Conservation (phyloP, 2,888 invertebrate species). For the Tiliacea aurago region DNA sequence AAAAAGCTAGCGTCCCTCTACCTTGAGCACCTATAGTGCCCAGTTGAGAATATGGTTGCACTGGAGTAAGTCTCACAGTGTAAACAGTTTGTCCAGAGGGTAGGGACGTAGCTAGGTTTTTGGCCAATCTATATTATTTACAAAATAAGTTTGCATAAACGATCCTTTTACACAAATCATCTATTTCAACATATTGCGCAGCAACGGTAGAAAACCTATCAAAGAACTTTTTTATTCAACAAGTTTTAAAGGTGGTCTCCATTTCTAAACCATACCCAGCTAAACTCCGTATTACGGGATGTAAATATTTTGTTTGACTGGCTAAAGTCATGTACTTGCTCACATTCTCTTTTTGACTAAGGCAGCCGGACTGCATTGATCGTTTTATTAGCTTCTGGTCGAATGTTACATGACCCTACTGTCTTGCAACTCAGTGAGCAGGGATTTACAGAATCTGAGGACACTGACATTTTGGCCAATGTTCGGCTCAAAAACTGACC, state of each 20-base stretch:
- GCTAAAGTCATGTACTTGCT: conserved; percentile 1
- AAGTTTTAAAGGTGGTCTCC: conserved; percentile 36
- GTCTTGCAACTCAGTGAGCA: conserved; percentile 33
- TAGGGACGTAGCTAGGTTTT: too few species aligned
- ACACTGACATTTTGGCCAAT: conserved; percentile 2
- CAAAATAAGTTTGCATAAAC: too few species aligned
- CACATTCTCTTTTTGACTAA: conserved; percentile 21
- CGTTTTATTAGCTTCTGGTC: conserved; percentile 38
- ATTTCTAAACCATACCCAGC: neutral
- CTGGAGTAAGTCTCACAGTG: too few species aligned
- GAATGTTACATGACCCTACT: conserved; percentile 10
- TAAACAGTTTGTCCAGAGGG: too few species aligned
- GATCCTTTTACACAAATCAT: conserved; percentile 1
- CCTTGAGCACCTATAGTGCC: too few species aligned
- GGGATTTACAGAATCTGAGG: too few species aligned
- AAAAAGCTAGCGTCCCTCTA: too few species aligned
- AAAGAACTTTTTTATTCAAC: conserved; percentile 22
- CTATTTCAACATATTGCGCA: conserved; percentile 12
- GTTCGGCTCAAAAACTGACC: conserved; percentile 6
- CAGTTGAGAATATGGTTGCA: too few species aligned
- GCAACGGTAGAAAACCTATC: neutral
- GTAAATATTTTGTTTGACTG: conserved; percentile 36
- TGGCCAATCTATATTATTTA: too few species aligned
- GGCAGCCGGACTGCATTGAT: conserved; percentile 37
- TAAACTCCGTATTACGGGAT: conserved; percentile 4